Conservation (phyloP, 64 coral and sea anemone species). For the Pocillopora verrucosa region DNA sequence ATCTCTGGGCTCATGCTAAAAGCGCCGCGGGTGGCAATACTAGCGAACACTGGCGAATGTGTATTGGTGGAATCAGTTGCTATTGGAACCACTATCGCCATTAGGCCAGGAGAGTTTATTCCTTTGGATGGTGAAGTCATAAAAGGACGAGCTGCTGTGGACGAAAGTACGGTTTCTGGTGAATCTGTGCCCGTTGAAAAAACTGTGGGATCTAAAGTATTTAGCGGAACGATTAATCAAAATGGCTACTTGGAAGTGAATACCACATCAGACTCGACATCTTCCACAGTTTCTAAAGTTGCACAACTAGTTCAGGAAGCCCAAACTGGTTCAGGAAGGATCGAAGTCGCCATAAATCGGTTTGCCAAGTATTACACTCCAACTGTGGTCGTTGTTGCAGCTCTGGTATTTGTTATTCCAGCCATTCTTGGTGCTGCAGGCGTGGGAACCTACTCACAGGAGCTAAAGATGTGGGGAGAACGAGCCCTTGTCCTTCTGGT, state of each 20-base stretch:
- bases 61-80: constrained; percentile 73
- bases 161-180: constrained; percentile 92
- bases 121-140: constrained; percentile 94
- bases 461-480: constrained; percentile 72
- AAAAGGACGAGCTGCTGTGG: constrained; percentile 76
- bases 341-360: constrained; percentile 83
- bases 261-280: constrained; percentile 82
- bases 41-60: constrained; percentile 77
- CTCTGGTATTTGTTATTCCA: constrained; percentile 74
- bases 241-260: constrained; percentile 96
- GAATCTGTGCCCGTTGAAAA: constrained; percentile 94
- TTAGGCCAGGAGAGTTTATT: constrained; percentile 90
- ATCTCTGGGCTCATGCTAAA: constrained; percentile 94
- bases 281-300: constrained; percentile 83
- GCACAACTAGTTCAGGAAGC: constrained; percentile 91
- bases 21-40: constrained; percentile 77
- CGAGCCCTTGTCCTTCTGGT: constrained; percentile 86
- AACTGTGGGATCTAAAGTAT: constrained; percentile 62
- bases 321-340: constrained; percentile 77
- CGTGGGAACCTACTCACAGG: constrained; percentile 73
- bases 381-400: constrained; percentile 62
- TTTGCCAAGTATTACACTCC: constrained; percentile 97
- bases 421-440: constrained; percentile 80
- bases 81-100: constrained; percentile 88
- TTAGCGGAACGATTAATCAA: constrained; percentile 96